Evolutionary conservation across 2,888 invertebrate species (phyloP).

Genomic region (Limenitis camilla): DNA sequence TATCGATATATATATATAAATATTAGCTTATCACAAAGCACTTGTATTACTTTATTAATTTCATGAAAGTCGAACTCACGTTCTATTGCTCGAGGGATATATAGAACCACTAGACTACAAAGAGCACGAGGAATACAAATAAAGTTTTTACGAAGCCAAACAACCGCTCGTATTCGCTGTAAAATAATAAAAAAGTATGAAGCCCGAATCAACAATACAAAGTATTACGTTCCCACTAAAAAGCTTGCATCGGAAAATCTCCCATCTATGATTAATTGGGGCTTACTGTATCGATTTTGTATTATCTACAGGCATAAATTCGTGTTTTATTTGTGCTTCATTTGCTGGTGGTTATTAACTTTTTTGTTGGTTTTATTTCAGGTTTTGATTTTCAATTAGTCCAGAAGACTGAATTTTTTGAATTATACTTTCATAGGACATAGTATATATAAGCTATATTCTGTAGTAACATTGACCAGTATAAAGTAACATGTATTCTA

Average conservation of each 20-base stretch:
- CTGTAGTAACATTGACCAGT: no score
- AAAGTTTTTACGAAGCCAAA: background rate
- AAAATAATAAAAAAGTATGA: slow-evolving; percentile 21
- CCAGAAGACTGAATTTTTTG: no score
- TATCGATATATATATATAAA: no score
- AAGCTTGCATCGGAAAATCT: slow-evolving; percentile 28
- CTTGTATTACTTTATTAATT: no score
- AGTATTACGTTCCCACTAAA: slow-evolving; percentile 29
- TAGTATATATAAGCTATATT: no score
- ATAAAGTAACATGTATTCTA: no score
- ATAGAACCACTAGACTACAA: no score
- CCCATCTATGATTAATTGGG: slow-evolving; percentile 42
- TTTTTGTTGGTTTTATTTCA: slow-evolving; percentile 9
- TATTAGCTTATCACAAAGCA: no score
- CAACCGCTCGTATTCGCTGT: background rate
- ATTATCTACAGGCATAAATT: slow-evolving; percentile 32
- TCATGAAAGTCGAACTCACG: no score
- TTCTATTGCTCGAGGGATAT: no score
- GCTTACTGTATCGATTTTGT: slow-evolving; percentile 52
- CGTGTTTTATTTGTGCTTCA: slow-evolving; percentile 22
- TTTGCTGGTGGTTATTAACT: slow-evolving; percentile 7
- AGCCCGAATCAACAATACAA: slow-evolving; percentile 25
- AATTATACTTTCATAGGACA: no score
- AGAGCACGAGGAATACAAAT: no score
- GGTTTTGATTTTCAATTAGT: slow-evolving; percentile 6